Evolutionary conservation across 2,797 vertebrate genomes (phyloP).

Genomic region (Pangasius mekongensis): DNA sequence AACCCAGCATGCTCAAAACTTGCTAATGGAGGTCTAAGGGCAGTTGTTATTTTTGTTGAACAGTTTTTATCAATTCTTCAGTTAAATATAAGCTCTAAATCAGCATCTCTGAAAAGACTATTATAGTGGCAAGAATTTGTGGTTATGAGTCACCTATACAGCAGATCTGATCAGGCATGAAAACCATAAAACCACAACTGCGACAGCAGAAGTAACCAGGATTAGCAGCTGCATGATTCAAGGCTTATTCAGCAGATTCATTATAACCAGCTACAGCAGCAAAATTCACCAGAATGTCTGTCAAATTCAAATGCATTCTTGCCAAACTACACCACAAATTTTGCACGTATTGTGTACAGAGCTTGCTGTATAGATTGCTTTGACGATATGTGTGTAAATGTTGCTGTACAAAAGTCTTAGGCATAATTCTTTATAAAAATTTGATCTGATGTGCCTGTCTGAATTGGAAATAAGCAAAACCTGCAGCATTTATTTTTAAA

Average conservation of each 20-base stretch:
- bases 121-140: background rate
- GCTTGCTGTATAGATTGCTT: background rate
- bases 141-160: background rate
- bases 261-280: background rate
- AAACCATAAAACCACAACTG: background rate
- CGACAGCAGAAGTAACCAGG: background rate
- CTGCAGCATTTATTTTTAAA: background rate
- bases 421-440: background rate
- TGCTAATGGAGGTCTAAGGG: background rate
- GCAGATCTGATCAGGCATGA: background rate
- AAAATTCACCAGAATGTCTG: background rate
- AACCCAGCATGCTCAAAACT: background rate
- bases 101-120: background rate
- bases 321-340: background rate
- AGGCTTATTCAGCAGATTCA: background rate
- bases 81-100: background rate
- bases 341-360: background rate
- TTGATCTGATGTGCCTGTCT: background rate
- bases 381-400: background rate
- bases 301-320: background rate
- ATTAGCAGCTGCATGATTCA: background rate
- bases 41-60: background rate
- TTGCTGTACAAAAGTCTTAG: background rate
- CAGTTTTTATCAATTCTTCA: background rate
- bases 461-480: background rate